Base-by-base conservation (phyloP, 2,113 vertebrate species). In the Scomber scombrus region DNA sequence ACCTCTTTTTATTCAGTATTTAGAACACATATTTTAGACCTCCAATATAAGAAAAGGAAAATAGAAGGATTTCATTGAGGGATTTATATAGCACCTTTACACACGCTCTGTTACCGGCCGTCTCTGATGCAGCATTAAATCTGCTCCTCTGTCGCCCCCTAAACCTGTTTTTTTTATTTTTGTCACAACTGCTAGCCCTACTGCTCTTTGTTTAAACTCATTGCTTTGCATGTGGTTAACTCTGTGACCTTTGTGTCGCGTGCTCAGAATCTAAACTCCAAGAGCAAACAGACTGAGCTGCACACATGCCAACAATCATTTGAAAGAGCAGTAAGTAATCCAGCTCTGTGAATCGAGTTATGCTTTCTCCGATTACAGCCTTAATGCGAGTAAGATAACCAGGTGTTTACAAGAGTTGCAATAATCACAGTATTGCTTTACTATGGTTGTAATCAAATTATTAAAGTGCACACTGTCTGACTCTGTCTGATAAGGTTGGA, bases 381-480 rank as follows among this genome's bases (percentile, higher is more conserved):
- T 52, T 67, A 80, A 73, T 73, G 16, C 26, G 19, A 54, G 47
- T 16, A 57, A 80, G 78, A 80, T 72, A 80, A 73, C 77, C 67
- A 77, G 67, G 40, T 71, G 52, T 51, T 57, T 71, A 71, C 72
- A 63, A 49, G 43, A 69, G 57, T 43, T 77, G 55, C 74, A 60
- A 15, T 67, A 65, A 47, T 65, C 46, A n/a, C 61, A 54, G 52
- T n/a, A 49, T 60, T 61, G 74, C 80, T 19, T 76, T 13, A 23
- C 60, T 67, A 67, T 67, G 62, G 21, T 21, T 74, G 50, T 80
- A 70, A 84, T 80, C 58, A 58, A 65, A 75, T 74, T 73, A 79
- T 68, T 63, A 60, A 75, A 70, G 72, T 71, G 66, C 45, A 51
- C 71, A 55, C 45, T 60, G 75, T 79, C 82, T 80, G 77, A 66